phyloP scores from a whole-genome alignment of 2,888 invertebrate genomes.

The Drosophila suboccidentalis region DNA sequence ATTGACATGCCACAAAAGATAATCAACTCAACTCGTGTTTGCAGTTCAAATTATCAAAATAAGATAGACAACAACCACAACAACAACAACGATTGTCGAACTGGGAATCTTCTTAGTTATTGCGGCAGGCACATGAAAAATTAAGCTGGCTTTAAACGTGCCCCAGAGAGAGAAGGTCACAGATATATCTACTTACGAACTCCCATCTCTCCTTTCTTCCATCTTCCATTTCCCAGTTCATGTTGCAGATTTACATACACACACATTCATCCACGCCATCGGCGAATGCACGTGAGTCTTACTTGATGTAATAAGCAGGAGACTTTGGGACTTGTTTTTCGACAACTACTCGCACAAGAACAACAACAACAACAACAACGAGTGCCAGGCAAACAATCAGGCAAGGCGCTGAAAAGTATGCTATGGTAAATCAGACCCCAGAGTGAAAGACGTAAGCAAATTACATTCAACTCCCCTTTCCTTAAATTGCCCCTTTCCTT shows the following conservation, averaged over 20 bases:
- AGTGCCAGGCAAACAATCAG: slow-evolving; percentile 61
- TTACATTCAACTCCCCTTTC: slow-evolving; percentile 45
- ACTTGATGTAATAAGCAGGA: slow-evolving; percentile 70
- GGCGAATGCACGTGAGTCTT: slow-evolving; percentile 52
- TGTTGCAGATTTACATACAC: slow-evolving; percentile 60
- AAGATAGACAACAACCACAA: slow-evolving; percentile 29
- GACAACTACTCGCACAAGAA: slow-evolving; percentile 20
- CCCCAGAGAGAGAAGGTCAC: slow-evolving; percentile 53
- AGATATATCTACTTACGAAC: slow-evolving; percentile 7
- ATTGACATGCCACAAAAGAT: slow-evolving; percentile 33
- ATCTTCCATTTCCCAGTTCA: background rate
- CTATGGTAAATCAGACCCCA: slow-evolving; percentile 68
- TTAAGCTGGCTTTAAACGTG: slow-evolving; percentile 68
- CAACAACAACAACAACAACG: slow-evolving; percentile 21
- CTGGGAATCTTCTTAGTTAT: slow-evolving; percentile 49
- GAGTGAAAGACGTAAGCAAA: slow-evolving; percentile 62
- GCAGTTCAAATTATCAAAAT: slow-evolving; percentile 33
- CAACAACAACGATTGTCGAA: slow-evolving; percentile 28
- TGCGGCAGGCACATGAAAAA: slow-evolving; percentile 67
- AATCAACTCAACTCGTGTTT: slow-evolving; percentile 29
- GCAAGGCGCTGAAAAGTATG: slow-evolving; percentile 60
- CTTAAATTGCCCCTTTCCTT: too few relatives aligned
- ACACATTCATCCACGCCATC: background rate
- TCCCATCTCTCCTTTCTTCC: background rate
- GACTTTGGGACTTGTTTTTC: slow-evolving; percentile 71